Percentiles rank a stretch among this genome's conserved stretches.
Evolutionary conservation across 2,797 vertebrate genomes (phyloP).

Genomic region (Sparus aurata): DNA sequence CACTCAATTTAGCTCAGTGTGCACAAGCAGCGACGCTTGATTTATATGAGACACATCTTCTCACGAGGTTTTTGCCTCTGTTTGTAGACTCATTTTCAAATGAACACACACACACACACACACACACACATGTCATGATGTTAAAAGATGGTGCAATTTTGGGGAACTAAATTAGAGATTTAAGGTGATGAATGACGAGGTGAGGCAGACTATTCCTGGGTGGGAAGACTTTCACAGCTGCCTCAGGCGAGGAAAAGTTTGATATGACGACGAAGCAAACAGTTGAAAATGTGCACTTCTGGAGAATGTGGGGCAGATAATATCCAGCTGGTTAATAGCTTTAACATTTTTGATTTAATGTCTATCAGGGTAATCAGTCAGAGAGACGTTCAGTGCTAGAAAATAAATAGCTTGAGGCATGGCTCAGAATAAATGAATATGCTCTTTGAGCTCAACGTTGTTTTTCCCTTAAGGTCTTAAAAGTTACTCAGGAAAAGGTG

Average conservation of each 20-base stretch:
- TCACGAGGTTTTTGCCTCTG: constrained; percentile 67
- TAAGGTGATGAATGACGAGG: constrained; percentile 52
- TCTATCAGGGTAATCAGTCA: constrained; percentile 33
- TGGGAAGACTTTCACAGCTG: constrained; percentile 16
- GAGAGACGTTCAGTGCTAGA: constrained; percentile 27
- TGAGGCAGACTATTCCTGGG: constrained; percentile 24
- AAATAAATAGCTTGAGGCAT: constrained; percentile 36
- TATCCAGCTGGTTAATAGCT: constrained; percentile 34
- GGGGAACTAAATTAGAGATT: constrained; percentile 41
- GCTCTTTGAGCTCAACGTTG: constrained; percentile 16
- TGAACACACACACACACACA: constrained; percentile 13
- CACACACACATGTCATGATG: constrained; percentile 25
- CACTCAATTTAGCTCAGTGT: constrained; percentile 73
- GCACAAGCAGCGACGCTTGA: constrained; percentile 65
- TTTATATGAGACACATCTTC: constrained; percentile 70
- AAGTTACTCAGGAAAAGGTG: constrained; percentile 2
- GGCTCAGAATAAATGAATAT: constrained; percentile 23
- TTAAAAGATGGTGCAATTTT: constrained; percentile 30
- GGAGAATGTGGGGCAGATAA: constrained; percentile 21
- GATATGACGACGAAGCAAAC: not conserved
- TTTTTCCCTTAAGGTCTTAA: constrained; percentile 40
- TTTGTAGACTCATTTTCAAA: constrained; percentile 35
- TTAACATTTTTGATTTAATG: constrained; percentile 35
- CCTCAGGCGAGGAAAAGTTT: constrained; percentile 32
- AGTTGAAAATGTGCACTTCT: constrained; percentile 21